Evolutionary conservation across 2,113 vertebrate species (phyloP).

Genomic region (Zeus faber): DNA sequence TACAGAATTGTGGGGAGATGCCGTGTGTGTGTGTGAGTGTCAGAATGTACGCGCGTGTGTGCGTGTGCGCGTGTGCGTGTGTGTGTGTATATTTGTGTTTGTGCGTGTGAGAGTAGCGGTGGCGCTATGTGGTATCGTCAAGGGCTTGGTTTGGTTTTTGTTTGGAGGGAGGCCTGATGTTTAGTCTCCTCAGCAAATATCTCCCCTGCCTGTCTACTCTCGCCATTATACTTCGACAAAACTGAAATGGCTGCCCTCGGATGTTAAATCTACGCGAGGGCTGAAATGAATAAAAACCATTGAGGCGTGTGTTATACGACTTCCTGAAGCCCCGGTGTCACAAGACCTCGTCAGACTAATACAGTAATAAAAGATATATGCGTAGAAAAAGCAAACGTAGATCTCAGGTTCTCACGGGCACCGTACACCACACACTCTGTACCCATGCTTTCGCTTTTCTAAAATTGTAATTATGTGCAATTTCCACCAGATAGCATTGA

Average conservation of each 20-base stretch:
- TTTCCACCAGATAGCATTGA: background rate
- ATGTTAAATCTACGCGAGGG: conserved; percentile 28
- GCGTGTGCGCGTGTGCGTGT: conserved; percentile 11
- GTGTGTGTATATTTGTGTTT: conserved; percentile 4
- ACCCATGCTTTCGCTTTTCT: background rate
- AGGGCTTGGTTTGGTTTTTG: conserved; percentile 67
- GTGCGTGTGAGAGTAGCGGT: conserved; percentile 63
- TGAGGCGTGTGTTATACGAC: background rate
- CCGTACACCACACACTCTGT: background rate
- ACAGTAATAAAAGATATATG: no score
- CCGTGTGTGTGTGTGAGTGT: conserved; percentile 35
- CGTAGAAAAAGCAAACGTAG: no score
- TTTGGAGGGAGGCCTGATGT: conserved; percentile 69
- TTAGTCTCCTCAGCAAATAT: conserved; percentile 74
- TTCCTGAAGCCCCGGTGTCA: background rate
- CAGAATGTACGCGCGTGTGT: conserved; percentile 41
- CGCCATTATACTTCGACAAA: conserved; percentile 50
- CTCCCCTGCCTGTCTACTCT: conserved; percentile 56
- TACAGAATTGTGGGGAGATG: conserved; percentile 65
- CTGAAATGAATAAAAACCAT: conserved; percentile 20
- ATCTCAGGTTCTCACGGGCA: background rate
- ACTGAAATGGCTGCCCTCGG: conserved; percentile 34
- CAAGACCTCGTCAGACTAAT: background rate
- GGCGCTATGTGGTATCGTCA: conserved; percentile 71
- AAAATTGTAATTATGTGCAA: background rate